phyloP scores from a whole-genome alignment of 2,797 vertebrate genomes.

The Carapus acus region DNA sequence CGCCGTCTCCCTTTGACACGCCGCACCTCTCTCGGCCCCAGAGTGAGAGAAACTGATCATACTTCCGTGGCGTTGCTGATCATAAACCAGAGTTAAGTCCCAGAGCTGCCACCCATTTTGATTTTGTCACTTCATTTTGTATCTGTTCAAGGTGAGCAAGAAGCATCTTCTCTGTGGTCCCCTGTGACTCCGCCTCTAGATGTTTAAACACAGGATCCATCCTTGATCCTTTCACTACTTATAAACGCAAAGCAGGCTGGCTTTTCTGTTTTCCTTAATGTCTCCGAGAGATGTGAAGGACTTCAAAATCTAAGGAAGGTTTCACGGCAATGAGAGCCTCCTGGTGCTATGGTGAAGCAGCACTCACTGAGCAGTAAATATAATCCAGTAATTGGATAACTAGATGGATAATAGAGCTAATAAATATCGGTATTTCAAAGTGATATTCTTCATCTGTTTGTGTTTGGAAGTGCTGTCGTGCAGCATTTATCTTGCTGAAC shows the following conservation, averaged over 20 bases:
- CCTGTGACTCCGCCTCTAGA: too few relatives aligned
- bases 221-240: neutral
- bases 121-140: constrained; percentile 44
- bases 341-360: neutral
- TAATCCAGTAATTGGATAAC: too few relatives aligned
- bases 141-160: constrained; percentile 33
- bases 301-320: neutral
- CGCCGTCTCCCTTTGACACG: constrained; percentile 25
- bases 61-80: too few relatives aligned
- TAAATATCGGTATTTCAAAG: too few relatives aligned
- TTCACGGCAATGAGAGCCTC: neutral
- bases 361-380: neutral
- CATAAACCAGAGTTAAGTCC: constrained; percentile 54
- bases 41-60: constrained; percentile 42
- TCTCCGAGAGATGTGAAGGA: neutral
- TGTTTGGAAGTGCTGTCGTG: too few relatives aligned
- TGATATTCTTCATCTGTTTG: too few relatives aligned
- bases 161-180: constrained; percentile 27
- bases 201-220: constrained; percentile 11
- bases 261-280: neutral
- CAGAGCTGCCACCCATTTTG: constrained; percentile 44
- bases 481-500: too few relatives aligned
- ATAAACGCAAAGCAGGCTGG: neutral
- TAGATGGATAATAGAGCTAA: too few relatives aligned
- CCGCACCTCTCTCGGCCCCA: constrained; percentile 16